phyloP scores from a whole-genome alignment of 2,113 vertebrate species.

The Gasterosteus aculeatus region DNA sequence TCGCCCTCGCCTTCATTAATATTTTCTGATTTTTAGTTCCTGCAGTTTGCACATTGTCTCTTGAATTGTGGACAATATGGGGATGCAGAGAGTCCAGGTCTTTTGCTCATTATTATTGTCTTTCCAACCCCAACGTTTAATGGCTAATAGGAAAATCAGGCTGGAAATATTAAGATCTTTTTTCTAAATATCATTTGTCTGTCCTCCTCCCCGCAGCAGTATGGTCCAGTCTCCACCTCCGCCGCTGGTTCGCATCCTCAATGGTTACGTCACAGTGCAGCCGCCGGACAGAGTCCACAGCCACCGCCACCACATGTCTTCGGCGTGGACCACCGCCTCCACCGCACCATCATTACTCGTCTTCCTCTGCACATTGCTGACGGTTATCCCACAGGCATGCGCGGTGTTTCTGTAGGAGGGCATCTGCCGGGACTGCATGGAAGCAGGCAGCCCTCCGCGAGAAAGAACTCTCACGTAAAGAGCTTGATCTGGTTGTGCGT shows the following conservation, averaged over 20 bases:
- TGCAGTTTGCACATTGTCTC: conserved; percentile 30
- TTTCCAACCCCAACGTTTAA: neutral
- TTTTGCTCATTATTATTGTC: conserved; percentile 10
- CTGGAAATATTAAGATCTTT: conserved; percentile 12
- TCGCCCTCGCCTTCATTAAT: conserved; percentile 30
- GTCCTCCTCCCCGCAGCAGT: conserved; percentile 71
- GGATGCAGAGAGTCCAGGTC: conserved; percentile 22
- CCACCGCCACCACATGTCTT: conserved; percentile 45
- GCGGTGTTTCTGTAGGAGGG: conserved; percentile 48
- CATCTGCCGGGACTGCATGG: neutral
- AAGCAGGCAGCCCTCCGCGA: neutral
- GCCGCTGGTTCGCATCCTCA: conserved; percentile 82
- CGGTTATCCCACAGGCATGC: conserved; percentile 52
- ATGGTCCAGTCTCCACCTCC: conserved; percentile 78
- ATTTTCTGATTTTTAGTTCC: conserved; percentile 52
- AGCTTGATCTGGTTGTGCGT: neutral
- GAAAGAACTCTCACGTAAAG: conserved; percentile 8
- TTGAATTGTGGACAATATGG: conserved; percentile 10
- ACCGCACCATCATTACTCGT: conserved; percentile 1
- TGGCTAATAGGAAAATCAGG: neutral
- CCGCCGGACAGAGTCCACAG: conserved; percentile 62
- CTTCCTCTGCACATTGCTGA: conserved; percentile 60
- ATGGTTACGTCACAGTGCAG: conserved; percentile 82
- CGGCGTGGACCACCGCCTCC: conserved; percentile 52
- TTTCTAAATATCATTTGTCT: conserved; percentile 2